Conservation (phyloP, 2,888 invertebrate species). For the Rhyacophila evoluta region DNA sequence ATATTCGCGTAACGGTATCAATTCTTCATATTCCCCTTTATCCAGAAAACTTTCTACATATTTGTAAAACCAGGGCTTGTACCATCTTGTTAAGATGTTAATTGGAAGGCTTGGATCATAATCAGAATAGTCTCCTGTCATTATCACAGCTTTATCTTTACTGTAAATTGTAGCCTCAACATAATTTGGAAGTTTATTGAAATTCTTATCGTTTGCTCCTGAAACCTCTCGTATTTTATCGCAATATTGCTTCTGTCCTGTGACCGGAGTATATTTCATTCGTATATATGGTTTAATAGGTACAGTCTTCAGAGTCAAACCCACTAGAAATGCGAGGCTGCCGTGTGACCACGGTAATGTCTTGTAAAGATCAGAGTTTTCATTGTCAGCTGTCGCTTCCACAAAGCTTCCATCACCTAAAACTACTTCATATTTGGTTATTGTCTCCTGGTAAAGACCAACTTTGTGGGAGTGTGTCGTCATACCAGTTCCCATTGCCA, state of each 20-base stretch:
- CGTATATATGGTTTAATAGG: conserved; percentile 75
- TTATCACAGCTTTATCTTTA: conserved; percentile 74
- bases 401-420: conserved; percentile 74
- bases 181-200: conserved; percentile 70
- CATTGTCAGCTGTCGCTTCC: conserved; percentile 70
- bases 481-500: conserved; percentile 80
- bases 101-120: conserved; percentile 67
- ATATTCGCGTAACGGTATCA: conserved; percentile 75
- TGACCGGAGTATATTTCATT: conserved; percentile 74
- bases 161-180: conserved; percentile 76
- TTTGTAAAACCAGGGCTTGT: conserved; percentile 81
- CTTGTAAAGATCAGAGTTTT: conserved; percentile 71
- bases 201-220: conserved; percentile 67
- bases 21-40: conserved; percentile 69
- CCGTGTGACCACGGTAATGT: conserved; percentile 77
- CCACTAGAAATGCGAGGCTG: conserved; percentile 75
- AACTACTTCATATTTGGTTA: conserved; percentile 75
- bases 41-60: conserved; percentile 72
- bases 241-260: conserved; percentile 74
- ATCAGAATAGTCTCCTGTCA: conserved; percentile 76
- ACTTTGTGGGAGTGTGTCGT: conserved; percentile 80
- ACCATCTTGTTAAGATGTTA: conserved; percentile 74
- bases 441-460: conserved; percentile 77
- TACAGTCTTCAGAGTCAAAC: conserved; percentile 73
- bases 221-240: conserved; percentile 72